phyloP scores from a whole-genome alignment of 2,888 invertebrate species.

The Leptarthrus brevirostris region DNA sequence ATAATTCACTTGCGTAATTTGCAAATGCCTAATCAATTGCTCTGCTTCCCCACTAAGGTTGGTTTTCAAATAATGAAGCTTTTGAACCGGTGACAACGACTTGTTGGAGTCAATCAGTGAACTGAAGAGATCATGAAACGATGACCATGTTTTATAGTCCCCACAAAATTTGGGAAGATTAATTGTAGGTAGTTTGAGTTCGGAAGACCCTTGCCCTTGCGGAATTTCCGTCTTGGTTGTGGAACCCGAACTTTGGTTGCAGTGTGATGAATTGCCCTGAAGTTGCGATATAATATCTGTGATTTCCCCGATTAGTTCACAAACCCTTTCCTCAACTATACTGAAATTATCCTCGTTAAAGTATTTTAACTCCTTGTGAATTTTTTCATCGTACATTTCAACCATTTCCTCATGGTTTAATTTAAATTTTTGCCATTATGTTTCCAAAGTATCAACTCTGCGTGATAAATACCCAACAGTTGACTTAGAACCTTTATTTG shows the following conservation, averaged over 20 bases:
- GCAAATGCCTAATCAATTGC: not conserved
- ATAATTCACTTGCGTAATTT: conserved; percentile 5
- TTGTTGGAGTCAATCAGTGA: not conserved
- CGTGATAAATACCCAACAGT: not conserved
- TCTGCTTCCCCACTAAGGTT: not conserved
- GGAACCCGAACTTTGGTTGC: no score
- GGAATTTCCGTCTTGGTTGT: no score
- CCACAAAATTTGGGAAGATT: not conserved
- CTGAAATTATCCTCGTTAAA: not conserved
- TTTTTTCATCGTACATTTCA: not conserved
- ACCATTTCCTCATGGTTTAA: not conserved
- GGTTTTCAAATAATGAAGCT: not conserved
- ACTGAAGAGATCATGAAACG: not conserved
- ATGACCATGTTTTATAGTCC: not conserved
- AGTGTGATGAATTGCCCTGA: no score
- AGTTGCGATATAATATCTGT: not conserved
- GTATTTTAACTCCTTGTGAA: not conserved
- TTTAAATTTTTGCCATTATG: not conserved
- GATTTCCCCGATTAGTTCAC: not conserved
- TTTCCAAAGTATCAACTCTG: not conserved
- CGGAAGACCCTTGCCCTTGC: no score
- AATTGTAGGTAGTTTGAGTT: not conserved
- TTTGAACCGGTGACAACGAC: not conserved
- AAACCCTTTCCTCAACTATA: not conserved
- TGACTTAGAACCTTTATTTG: not conserved